Evolutionary conservation across 2,113 vertebrate genomes (phyloP), one percentile per base, ranked within the genome.

Genomic region (Syngnathus scovelli): DNA sequence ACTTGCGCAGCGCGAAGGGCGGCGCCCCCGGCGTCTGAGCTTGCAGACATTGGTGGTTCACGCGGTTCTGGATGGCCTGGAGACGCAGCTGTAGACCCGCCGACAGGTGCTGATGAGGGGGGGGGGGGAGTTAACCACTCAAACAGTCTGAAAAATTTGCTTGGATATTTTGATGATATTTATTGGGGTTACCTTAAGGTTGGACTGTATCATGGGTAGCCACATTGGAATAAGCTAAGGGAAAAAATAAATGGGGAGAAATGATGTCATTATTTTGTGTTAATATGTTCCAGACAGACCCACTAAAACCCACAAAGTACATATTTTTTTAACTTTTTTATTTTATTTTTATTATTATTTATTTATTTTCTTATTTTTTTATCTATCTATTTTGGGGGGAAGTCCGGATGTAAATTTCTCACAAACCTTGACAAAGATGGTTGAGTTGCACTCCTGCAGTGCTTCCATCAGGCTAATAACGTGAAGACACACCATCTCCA

Each of bases 391-490:
- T n/a, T n/a, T n/a, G n/a, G n/a, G n/a, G n/a, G 27, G 27, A 33
- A 3, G 27, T 33, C 2, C 27, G 3, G 27, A 33, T 33, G 27
- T 33, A 33, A 33, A n/a, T 64, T 69, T 52, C 44, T 70, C 54
- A 70, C 92, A 82, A 91, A 99, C 97, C 94, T 99, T 98, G 59
- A 99, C 95, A 89, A 99, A 98, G 85, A 99, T 98, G 62, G 95
- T 98, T 61, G 96, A 99, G 89, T 98, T 98, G 88, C 97, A 99
- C 78, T 98, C 96, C 86, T 99, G 97, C 72, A 99, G 90, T 54
- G 97, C 97, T 81, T 99, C 97, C 95, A 98, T 96, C 86, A 98
- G 89, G 78, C 95, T 99, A 82, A 99, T 98, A 84, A 99, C 96
- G 83, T 99, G 97, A 82, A 99, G 92, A 83, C 96, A 98, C 73